These are phyloP conservation scores for Cyclophora albipunctata DNA, from an alignment of 2,888 invertebrate species.

Conservation along the genomic window DNA sequence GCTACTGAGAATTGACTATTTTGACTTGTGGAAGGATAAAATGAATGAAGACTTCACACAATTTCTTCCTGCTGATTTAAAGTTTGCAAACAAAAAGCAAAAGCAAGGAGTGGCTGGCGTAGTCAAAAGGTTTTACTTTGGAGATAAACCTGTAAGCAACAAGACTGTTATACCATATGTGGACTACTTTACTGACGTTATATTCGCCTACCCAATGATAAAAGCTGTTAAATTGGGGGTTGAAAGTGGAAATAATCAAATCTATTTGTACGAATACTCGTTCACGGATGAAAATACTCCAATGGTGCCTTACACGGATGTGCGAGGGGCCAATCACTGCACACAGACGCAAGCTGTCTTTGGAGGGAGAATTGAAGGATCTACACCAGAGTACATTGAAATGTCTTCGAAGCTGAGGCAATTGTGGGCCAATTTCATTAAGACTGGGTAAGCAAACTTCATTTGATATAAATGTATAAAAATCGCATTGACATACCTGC, in stretches of 20 bases:
- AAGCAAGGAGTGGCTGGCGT: conserved; percentile 27
- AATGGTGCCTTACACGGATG: conserved; percentile 23
- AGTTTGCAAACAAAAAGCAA: conserved; percentile 31
- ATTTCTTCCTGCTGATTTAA: conserved; percentile 38
- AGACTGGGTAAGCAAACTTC: conserved; percentile 28
- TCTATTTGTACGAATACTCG: conserved; percentile 42
- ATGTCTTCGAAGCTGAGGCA: conserved; percentile 24
- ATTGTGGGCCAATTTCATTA: conserved; percentile 38
- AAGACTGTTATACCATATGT: conserved; percentile 31
- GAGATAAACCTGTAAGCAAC: conserved; percentile 24
- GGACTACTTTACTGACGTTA: conserved; percentile 47
- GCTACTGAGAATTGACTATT: conserved; percentile 15
- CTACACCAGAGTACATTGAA: conserved; percentile 16
- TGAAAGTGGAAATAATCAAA: conserved; percentile 32
- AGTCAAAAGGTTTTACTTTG: conserved; percentile 41
- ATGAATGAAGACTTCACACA: conserved; percentile 43
- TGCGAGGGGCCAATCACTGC: conserved; percentile 31
- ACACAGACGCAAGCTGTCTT: conserved; percentile 27
- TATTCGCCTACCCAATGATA: conserved; percentile 28
- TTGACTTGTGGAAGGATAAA: conserved; percentile 28
- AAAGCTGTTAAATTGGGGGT: conserved; percentile 28
- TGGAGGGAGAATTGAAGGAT: conserved; percentile 17
- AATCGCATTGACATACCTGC: too few relatives aligned
- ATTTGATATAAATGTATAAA: background rate
- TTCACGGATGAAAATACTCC: conserved; percentile 29